These are phyloP conservation scores for Creontiades dilutus DNA, from an alignment of 2,888 invertebrate genomes.

Conservation along the genomic window DNA sequence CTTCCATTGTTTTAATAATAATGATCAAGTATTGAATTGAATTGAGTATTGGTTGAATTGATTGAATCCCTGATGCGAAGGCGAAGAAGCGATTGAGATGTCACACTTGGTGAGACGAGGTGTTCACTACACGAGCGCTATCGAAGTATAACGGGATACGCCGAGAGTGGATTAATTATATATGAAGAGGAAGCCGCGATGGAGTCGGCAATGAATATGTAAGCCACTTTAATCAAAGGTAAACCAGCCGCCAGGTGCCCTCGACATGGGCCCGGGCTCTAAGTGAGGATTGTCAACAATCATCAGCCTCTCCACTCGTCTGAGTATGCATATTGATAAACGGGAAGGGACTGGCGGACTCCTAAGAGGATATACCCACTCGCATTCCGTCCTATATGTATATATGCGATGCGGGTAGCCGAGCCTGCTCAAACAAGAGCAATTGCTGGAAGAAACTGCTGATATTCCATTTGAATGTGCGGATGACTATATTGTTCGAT, in stretches of 20 bases:
- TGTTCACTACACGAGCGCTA: not conserved
- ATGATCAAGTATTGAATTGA: no score
- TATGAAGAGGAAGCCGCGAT: constrained; percentile 46
- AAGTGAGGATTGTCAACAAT: constrained; percentile 62
- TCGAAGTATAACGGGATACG: constrained; percentile 19
- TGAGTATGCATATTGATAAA: constrained; percentile 46
- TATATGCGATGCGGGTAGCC: not conserved
- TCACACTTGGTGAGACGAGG: not conserved
- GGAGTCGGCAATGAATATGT: constrained; percentile 57
- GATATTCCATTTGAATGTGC: not conserved
- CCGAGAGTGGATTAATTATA: constrained; percentile 54
- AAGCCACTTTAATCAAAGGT: constrained; percentile 57
- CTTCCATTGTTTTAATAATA: no score
- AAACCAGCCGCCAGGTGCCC: constrained; percentile 48
- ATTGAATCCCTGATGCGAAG: no score
- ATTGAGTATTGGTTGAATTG: no score
- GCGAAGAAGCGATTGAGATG: no score
- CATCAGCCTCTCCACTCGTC: constrained; percentile 17
- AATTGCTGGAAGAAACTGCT: not conserved
- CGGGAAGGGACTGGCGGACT: not conserved
- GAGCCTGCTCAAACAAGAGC: constrained; percentile 3
- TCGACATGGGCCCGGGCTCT: constrained; percentile 20
- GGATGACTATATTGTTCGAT: no score
- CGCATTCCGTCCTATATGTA: no score
- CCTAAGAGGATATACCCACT: not conserved